These are phyloP conservation scores for Acropora yongei DNA, from an alignment of 64 coral and sea anemone genomes.

Conservation along the genomic window DNA sequence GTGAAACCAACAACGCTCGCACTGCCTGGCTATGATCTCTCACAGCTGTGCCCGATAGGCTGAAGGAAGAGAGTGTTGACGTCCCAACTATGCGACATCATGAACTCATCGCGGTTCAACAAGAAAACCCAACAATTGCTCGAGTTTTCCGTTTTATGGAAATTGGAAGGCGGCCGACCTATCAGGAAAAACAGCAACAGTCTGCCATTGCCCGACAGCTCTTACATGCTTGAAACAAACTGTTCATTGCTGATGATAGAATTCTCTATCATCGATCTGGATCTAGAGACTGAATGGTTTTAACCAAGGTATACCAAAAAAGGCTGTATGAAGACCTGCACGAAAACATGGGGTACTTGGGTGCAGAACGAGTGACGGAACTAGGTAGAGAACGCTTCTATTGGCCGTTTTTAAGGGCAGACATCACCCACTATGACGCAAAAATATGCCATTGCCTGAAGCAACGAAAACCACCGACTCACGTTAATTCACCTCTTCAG, in stretches of 20 bases:
- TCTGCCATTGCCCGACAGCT: background rate
- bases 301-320: background rate
- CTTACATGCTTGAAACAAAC: constrained; percentile 14
- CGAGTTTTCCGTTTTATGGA: too few species aligned
- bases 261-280: constrained; percentile 9
- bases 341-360: constrained; percentile 40
- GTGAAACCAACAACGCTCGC: too few species aligned
- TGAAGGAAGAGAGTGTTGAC: background rate
- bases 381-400: constrained; percentile 35
- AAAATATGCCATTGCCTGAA: constrained; percentile 27
- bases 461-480: constrained; percentile 6
- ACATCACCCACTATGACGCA: constrained; percentile 21
- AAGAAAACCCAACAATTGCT: too few species aligned
- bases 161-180: too few species aligned
- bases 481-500: constrained; percentile 3
- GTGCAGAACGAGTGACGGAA: constrained; percentile 14
- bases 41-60: background rate
- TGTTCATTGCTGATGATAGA: constrained; percentile 8
- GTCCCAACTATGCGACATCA: too few species aligned
- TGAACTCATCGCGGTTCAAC: too few species aligned
- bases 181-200: too few species aligned
- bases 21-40: too few species aligned
- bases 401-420: constrained; percentile 50
- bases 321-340: constrained; percentile 29
- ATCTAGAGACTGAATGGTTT: background rate